Percentiles rank a stretch among this genome's conserved stretches.
phyloP scores from a whole-genome alignment of 2,797 vertebrate species.

The Esox lucius region DNA sequence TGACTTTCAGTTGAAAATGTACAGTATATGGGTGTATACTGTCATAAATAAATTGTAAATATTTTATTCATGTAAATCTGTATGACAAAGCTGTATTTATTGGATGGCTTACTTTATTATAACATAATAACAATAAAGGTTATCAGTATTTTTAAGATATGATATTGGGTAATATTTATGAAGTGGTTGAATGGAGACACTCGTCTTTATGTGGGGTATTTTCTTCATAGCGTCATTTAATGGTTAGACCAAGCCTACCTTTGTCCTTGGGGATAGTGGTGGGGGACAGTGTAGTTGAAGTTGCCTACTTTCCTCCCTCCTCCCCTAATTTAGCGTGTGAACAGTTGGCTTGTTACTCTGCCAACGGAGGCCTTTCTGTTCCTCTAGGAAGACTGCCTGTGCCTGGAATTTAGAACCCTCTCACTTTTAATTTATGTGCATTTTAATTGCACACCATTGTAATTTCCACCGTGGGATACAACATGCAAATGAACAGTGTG shows the following conservation, averaged over 20 bases:
- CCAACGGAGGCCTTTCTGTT: slow-evolving; percentile 55
- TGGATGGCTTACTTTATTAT: no score
- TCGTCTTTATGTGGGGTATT: background rate
- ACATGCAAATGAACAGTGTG: slow-evolving; percentile 75
- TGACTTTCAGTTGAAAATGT: background rate
- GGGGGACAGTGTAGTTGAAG: background rate
- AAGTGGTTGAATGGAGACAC: background rate
- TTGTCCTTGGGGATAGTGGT: background rate
- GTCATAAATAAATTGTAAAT: background rate
- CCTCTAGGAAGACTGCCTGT: slow-evolving; percentile 71
- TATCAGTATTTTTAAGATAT: background rate
- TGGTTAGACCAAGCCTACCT: background rate
- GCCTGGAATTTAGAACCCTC: slow-evolving; percentile 73
- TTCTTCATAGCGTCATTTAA: background rate
- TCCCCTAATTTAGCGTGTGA: slow-evolving; percentile 70
- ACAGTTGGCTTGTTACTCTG: slow-evolving; percentile 70
- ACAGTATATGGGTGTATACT: background rate
- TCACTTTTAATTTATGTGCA: slow-evolving; percentile 84
- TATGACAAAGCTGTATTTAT: background rate
- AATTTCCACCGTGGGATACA: slow-evolving; percentile 81
- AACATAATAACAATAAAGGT: no score
- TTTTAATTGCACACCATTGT: slow-evolving; percentile 82
- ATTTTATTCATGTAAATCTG: background rate
- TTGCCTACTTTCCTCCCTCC: slow-evolving; percentile 36
- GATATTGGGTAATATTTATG: background rate